Percentiles rank a stretch among this genome's conserved stretches.
These are phyloP conservation scores for Halyomorpha halys DNA, from an alignment of 1,140 invertebrate genomes.

Conservation along the genomic window DNA sequence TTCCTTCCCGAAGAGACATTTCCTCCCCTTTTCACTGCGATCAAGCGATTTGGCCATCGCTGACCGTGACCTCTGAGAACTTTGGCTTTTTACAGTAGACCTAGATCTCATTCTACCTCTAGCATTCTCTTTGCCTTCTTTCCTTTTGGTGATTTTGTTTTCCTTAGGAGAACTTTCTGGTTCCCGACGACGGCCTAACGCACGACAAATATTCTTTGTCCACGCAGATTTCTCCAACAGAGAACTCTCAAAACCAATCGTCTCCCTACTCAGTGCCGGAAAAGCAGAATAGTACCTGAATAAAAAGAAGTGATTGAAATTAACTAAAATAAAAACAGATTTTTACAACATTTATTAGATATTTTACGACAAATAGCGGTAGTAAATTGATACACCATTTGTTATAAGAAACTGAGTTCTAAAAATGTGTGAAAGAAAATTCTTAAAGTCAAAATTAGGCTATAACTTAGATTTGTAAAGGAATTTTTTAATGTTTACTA, in stretches of 20 bases:
- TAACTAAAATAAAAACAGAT: too few species aligned
- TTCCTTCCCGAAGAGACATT: constrained; percentile 17
- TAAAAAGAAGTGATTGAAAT: constrained; percentile 14
- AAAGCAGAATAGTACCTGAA: constrained; percentile 31
- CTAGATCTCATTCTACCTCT: constrained; percentile 28
- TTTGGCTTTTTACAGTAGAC: constrained; percentile 27
- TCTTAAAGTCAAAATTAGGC: too few species aligned
- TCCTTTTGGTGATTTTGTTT: constrained; percentile 23
- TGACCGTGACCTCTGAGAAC: constrained; percentile 21
- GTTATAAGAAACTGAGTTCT: too few species aligned
- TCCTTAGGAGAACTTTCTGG: constrained; percentile 25
- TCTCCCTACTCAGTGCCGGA: constrained; percentile 25
- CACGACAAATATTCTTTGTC: constrained; percentile 6
- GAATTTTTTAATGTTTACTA: too few species aligned
- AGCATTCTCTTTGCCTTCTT: constrained; percentile 28
- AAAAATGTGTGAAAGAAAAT: too few species aligned
- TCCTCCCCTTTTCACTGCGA: constrained; percentile 25
- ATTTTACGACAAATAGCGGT: too few species aligned
- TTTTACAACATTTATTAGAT: too few species aligned
- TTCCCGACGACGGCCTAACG: neutral
- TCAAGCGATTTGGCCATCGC: constrained; percentile 29
- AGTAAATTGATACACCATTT: too few species aligned
- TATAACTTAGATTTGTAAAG: too few species aligned
- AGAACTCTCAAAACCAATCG: neutral
- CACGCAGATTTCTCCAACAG: neutral